Conservation (phyloP, 2,113 vertebrate species). For the Strix uralensis region DNA sequence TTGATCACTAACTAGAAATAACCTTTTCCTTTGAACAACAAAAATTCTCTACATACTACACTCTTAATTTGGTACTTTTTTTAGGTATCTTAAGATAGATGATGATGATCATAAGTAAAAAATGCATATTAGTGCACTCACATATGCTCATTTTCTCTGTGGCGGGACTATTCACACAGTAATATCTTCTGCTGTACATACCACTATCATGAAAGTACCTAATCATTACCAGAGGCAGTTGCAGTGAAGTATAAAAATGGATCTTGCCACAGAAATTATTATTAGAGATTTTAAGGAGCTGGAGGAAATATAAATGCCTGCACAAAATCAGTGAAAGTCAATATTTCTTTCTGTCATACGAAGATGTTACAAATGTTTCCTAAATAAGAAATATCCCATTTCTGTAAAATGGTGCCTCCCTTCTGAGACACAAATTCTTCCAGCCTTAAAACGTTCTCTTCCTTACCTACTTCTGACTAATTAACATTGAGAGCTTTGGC, state of each 20-base stretch:
- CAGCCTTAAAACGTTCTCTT: neutral
- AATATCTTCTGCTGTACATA: neutral
- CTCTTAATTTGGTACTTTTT: neutral
- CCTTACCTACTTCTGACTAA: constrained; percentile 5
- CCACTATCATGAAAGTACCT: neutral
- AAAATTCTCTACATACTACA: neutral
- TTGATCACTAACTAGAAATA: neutral
- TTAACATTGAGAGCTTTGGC: constrained; percentile 10
- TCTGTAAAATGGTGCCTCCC: neutral
- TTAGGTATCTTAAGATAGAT: neutral
- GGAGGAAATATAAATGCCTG: neutral
- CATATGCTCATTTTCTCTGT: neutral
- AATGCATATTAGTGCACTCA: neutral
- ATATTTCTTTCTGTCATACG: neutral
- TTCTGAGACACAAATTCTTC: neutral
- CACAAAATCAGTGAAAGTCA: neutral
- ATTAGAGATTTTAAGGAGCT: neutral
- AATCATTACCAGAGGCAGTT: neutral
- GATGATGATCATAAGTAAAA: neutral
- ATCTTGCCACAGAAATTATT: neutral
- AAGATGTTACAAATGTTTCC: neutral
- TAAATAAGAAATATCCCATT: neutral
- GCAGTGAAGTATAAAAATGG: neutral
- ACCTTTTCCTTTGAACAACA: neutral
- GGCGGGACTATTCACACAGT: neutral